phyloP scores from a whole-genome alignment of 2,797 vertebrate species.

The Notolepis coatsorum region DNA sequence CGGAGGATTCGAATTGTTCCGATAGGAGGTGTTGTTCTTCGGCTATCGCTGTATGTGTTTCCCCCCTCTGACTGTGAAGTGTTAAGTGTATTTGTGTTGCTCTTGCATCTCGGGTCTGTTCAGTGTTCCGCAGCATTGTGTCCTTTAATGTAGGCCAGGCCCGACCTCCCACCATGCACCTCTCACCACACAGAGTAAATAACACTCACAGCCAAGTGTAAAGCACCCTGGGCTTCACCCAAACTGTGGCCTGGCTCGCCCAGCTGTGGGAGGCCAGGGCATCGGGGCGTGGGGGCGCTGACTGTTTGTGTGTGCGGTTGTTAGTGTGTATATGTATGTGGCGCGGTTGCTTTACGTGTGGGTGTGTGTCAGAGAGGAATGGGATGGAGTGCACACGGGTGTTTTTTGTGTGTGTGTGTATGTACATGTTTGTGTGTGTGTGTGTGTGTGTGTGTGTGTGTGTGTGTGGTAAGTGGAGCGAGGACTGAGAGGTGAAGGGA shows the following conservation, averaged over 20 bases:
- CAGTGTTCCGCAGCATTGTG: constrained; percentile 36
- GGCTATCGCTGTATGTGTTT: no score
- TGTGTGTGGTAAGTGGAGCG: constrained; percentile 23
- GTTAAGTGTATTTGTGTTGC: no score
- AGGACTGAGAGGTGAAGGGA: constrained; percentile 35
- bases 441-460: constrained; percentile 28
- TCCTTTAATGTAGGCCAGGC: constrained; percentile 15
- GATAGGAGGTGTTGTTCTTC: no score
- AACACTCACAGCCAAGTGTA: constrained; percentile 70
- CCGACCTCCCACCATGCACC: constrained; percentile 67
- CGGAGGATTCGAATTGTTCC: no score
- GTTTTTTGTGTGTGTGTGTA: constrained; percentile 4
- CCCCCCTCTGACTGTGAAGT: no score
- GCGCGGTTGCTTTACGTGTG: constrained; percentile 31
- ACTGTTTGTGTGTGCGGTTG: constrained; percentile 69
- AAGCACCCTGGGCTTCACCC: constrained; percentile 63
- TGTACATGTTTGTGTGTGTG: constrained; percentile 2
- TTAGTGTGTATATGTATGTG: constrained; percentile 40
- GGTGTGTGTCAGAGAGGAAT: background rate
- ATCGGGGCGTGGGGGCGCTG: constrained; percentile 53
- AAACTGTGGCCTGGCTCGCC: constrained; percentile 65
- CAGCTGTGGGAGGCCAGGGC: constrained; percentile 67
- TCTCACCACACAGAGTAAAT: constrained; percentile 68
- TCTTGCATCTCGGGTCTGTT: constrained; percentile 24
- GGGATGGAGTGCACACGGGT: background rate